phyloP scores from a whole-genome alignment of 2,113 vertebrate genomes.

The Podocnemis expansa region DNA sequence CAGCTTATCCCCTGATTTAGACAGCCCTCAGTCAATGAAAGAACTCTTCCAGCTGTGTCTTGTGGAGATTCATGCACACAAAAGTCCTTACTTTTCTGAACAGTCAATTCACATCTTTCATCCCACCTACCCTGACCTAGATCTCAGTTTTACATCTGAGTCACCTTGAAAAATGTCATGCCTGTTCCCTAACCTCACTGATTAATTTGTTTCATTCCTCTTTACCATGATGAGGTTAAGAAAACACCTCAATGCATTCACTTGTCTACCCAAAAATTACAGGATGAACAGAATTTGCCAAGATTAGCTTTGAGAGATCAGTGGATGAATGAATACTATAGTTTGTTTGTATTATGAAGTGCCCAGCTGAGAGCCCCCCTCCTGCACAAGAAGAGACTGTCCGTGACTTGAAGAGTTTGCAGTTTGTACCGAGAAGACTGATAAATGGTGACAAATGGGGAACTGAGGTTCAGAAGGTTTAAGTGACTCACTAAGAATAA shows the following conservation, averaged over 20 bases:
- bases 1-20: neutral
- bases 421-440: neutral
- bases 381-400: neutral
- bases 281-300: neutral
- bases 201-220: conserved; percentile 7
- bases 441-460: neutral
- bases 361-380: neutral
- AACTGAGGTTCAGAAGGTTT: neutral
- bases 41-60: neutral
- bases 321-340: neutral
- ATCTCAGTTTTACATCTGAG: neutral
- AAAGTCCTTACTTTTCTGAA: neutral
- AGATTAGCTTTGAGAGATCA: neutral
- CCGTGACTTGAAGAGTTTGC: neutral
- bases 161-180: neutral
- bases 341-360: neutral
- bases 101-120: neutral
- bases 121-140: neutral
- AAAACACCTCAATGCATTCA: neutral
- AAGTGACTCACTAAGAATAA: neutral
- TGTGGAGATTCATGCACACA: neutral
- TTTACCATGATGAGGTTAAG: neutral
- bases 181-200: conserved; percentile 14
- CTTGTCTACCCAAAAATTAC: neutral
- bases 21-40: neutral